Percentiles rank a stretch among this genome's conserved stretches.
Conservation (phyloP, 2,113 vertebrate species). For the Toxotes chatareus region DNA sequence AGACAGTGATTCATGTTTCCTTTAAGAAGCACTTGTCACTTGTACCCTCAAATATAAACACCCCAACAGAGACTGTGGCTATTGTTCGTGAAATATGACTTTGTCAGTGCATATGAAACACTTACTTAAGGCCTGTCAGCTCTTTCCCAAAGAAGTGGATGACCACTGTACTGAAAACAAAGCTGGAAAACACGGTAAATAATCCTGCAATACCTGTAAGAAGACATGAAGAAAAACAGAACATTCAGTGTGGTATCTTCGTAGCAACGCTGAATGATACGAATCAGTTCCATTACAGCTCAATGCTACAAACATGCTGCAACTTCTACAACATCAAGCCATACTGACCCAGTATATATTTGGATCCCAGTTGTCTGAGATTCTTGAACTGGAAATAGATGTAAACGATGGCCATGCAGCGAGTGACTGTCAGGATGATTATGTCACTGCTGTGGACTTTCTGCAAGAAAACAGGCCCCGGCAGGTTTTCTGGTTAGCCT, state of each 20-base stretch:
- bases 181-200: conserved; percentile 98
- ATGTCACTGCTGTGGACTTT: conserved; percentile 93
- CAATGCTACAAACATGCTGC: too few relatives aligned
- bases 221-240: conserved; percentile 6
- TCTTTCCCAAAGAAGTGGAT: conserved; percentile 98
- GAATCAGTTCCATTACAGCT: too few relatives aligned
- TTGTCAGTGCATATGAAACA: conserved; percentile 23
- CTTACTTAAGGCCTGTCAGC: conserved; percentile 96
- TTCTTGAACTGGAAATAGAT: conserved; percentile 99
- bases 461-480: conserved; percentile 71
- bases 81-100: background rate
- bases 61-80: background rate
- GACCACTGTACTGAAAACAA: conserved; percentile 97
- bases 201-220: conserved; percentile 93
- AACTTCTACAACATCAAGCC: background rate
- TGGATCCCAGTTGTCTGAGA: conserved; percentile 95
- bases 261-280: background rate
- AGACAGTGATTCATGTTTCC: background rate
- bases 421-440: conserved; percentile 94
- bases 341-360: conserved; percentile 94
- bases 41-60: too few relatives aligned
- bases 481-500: accelerated
- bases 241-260: background rate
- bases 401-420: conserved; percentile 96
- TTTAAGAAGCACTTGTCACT: background rate